Percentiles rank a stretch among this genome's conserved stretches.
phyloP scores from a whole-genome alignment of 2,113 vertebrate species.

The Tapirus terrestris region DNA sequence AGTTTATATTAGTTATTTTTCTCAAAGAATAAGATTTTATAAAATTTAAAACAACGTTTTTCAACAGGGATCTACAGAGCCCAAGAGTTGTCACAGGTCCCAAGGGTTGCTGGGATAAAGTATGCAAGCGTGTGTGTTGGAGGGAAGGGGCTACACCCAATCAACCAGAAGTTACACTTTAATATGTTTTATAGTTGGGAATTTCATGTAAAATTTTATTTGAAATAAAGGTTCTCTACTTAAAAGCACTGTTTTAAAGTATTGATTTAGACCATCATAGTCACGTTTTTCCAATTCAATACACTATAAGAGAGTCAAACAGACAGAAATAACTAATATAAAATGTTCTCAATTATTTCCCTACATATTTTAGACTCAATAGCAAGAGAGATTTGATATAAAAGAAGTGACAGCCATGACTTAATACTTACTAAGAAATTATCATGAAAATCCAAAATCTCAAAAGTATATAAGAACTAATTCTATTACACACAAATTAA shows the following conservation, averaged over 20 bases:
- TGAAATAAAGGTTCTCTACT: neutral
- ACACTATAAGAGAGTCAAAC: neutral
- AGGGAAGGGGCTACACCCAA: neutral
- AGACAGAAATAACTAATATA: neutral
- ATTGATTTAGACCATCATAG: neutral
- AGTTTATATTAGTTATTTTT: neutral
- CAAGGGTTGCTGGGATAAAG: neutral
- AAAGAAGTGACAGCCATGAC: neutral
- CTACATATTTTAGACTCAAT: neutral
- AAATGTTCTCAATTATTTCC: neutral
- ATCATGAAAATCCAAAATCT: neutral
- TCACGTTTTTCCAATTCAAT: neutral
- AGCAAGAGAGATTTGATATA: conserved; percentile 18
- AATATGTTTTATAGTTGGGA: neutral
- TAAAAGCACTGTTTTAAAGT: neutral
- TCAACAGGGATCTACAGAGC: neutral
- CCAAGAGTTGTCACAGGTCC: neutral
- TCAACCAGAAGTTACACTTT: neutral
- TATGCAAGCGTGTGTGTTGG: neutral
- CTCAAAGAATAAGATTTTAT: neutral
- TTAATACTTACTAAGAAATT: conserved; percentile 22
- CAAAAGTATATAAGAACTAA: neutral
- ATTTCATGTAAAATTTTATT: neutral
- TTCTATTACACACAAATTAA: conserved; percentile 9
- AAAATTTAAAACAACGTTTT: neutral